A percentile compares a stretch with the other conserved stretches of the same genome.
Conservation (phyloP, 2,888 invertebrate species). For the Hylaea fasciaria region DNA sequence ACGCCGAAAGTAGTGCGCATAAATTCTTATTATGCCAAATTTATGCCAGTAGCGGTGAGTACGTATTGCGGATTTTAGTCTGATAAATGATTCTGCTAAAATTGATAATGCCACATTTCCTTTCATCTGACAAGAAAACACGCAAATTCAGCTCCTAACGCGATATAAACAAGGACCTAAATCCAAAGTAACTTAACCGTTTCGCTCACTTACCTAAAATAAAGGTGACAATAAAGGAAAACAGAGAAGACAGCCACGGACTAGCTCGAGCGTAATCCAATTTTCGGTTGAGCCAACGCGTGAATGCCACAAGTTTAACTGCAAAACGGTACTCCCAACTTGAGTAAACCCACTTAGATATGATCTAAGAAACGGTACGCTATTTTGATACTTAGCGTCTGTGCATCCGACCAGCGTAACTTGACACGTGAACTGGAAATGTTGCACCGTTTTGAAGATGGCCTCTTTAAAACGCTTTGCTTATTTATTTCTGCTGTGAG, state of each 20-base stretch:
- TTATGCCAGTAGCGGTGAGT: too few relatives aligned
- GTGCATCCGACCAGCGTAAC: slow-evolving; percentile 39
- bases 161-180: background rate
- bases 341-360: slow-evolving; percentile 54
- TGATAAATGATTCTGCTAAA: too few relatives aligned
- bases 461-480: background rate
- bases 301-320: slow-evolving; percentile 40
- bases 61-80: too few relatives aligned
- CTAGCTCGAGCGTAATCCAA: slow-evolving; percentile 18
- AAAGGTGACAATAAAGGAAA: slow-evolving; percentile 19
- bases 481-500: background rate
- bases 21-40: background rate
- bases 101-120: too few relatives aligned
- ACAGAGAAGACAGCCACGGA: background rate
- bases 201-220: slow-evolving; percentile 7
- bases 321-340: slow-evolving; percentile 49
- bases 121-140: too few relatives aligned
- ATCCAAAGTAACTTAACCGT: too few relatives aligned
- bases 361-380: slow-evolving; percentile 47
- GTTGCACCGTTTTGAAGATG: background rate
- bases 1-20: background rate
- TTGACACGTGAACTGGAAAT: slow-evolving; percentile 22
- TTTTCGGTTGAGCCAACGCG: slow-evolving; percentile 25
- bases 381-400: slow-evolving; percentile 48
- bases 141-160: background rate